Base-by-base conservation (phyloP, 92 coral and sea anemone genomes). In the Parazoanthus atlanticus region DNA sequence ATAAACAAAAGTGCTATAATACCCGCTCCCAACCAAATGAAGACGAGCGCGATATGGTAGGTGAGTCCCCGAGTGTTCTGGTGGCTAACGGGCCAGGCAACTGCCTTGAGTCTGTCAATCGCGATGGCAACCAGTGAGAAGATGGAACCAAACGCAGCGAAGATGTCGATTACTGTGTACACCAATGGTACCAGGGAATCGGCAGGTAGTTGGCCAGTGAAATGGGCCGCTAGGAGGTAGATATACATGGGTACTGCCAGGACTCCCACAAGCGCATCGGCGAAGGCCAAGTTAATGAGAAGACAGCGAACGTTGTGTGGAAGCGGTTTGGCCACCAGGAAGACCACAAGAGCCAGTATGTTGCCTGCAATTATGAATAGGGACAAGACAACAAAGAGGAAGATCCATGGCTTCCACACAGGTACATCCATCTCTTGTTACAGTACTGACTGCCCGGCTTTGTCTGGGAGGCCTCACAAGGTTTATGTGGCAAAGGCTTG, bases 71-170 rank as follows among this genome's bases (percentile, higher is more conserved):
- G 8, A 0, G 79, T 84, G 17, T 21, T 26, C 49, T 84, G 87
- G 34, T 84, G 87, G 30, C 41, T 70, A 1, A 84, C 43, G 3
- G 87, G 29, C 78, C 78, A 84, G 23, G 40, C 78, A 6, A 84
- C 77, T 31, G 87, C 87, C 2, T 5, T 19, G 78, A 69, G 17
- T 71, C 87, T 74, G 65, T 84, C 87, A 23, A 84, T 10, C 15
- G 87, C 87, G 10, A 84, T 84, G 76, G 87, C 87, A 46, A 70
- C 47, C 46, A 84, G 38, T 46, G 87, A 84, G 78, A 84, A 70
- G 65, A 84, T 84, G 64, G 87, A 84, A 23, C 78, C 87, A 46
- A 69, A 84, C 30, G 87, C 87, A 32, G 87, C 79, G n/a, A 84
- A 84, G 17, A 84, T 69, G 67, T 84, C 87, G 28, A 84, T 84